Conservation (phyloP, 2,113 vertebrate species). For the Amphilophus citrinellus region DNA sequence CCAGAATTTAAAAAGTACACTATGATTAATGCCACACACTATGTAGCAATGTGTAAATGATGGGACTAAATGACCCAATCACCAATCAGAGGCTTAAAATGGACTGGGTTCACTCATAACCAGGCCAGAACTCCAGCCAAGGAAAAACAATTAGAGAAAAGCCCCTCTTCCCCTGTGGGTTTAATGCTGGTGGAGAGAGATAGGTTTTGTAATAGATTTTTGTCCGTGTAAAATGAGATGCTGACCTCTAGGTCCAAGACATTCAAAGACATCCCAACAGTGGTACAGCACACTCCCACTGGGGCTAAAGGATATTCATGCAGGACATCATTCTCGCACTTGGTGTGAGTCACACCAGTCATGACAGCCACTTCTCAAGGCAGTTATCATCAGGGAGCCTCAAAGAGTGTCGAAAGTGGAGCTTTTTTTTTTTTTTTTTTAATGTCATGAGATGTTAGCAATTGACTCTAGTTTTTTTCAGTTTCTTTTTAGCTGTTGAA, state of each 20-base stretch:
- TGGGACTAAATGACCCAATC: conserved; percentile 47
- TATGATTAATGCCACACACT: not conserved
- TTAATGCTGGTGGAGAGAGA: conserved; percentile 76
- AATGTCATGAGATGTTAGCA: conserved; percentile 43
- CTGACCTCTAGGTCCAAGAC: conserved; percentile 80
- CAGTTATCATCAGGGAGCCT: conserved; percentile 54
- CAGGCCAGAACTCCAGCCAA: conserved; percentile 65
- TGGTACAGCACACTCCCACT: conserved; percentile 66
- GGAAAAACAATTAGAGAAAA: conserved; percentile 83
- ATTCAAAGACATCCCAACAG: conserved; percentile 71
- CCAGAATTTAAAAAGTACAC: not conserved
- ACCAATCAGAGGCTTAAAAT: conserved; percentile 55
- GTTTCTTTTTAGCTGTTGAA: not conserved
- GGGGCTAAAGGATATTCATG: conserved; percentile 78
- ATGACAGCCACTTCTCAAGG: conserved; percentile 61
- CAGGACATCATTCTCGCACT: conserved; percentile 71
- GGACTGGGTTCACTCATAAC: conserved; percentile 61
- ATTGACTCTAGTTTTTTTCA: conserved; percentile 26
- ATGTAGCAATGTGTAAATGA: conserved; percentile 43
- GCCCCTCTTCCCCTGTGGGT: conserved; percentile 64
- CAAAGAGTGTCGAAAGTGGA: conserved; percentile 60
- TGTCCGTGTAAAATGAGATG: conserved; percentile 82
- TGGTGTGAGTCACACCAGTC: conserved; percentile 60
- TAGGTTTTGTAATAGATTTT: conserved; percentile 85
- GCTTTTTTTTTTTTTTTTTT: conserved; percentile 61